Evolutionary conservation across 2,797 vertebrate genomes (phyloP), one percentile per base, ranked within the genome.

Genomic region (Leontopithecus rosalia): DNA sequence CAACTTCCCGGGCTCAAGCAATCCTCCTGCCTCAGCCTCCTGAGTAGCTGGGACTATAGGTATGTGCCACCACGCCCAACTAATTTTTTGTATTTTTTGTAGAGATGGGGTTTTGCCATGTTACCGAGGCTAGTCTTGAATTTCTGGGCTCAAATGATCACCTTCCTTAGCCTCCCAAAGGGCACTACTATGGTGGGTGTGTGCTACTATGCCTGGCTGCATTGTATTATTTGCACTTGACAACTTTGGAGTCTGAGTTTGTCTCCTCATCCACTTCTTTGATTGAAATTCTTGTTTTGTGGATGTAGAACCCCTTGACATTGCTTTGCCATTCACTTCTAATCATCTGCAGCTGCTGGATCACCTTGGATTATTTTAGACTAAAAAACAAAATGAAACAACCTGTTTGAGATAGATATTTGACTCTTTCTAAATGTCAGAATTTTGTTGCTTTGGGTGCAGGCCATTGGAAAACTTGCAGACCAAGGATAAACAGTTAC

Each of bases 341-440:
- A 76, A 89, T 24, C 33, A n/a, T 41, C 7, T 41, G 46, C 84
- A 64, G 5, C 52, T 91, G 55, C 81, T 70, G 50, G 43, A 57
- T 90, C 58, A 88, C 77, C 72, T 57, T 82, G 90, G n/a, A 58
- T 83, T 95, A 85, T 43, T 91, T 80, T 87, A 94, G 80, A 92
- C 72, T 41, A 84, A 91, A 94, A 70, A 7, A 5, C 28, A 41
- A 92, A 36, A 64, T 30, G 33, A 90, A 96, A 91, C 26, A 90
- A 77, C 24, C 58, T 22, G 33, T 93, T 95, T 61, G 80, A 94
- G 80, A 91, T 93, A 94, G 80, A 91, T 93, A 73, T n/a, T 41
- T 75, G 72, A 95, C 95, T 91, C 94, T 72, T 70, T 90, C 64
- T 95, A 86, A 94, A 95, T 91, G 90, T 97, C 96, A 95, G 64